Evolutionary conservation across 2,888 invertebrate species (phyloP), one percentile per base, ranked within the genome.

Genomic region (Tenthredo mesomela): DNA sequence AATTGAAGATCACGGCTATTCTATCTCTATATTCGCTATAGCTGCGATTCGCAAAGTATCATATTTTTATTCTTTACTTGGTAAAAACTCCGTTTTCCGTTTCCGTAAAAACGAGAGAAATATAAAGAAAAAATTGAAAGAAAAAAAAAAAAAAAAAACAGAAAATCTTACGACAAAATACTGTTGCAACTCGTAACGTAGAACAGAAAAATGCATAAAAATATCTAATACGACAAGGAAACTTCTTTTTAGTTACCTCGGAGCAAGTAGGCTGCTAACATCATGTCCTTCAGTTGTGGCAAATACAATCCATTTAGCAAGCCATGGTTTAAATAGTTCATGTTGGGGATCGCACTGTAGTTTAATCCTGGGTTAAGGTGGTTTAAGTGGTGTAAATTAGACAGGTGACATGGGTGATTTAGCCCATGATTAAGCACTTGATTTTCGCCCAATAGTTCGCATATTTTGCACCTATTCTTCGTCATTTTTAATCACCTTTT

Each of bases 181-280:
- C 29, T 29, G 29, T 2, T 29, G 29, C 29, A 29, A 61, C 12
- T n/a, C n/a, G n/a, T n/a, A n/a, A n/a, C n/a, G n/a, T n/a, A 25
- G 25, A 12, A 61, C 25, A 61, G 12, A 73, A 10, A 40, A 58
- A 25, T 37, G 12, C 37, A 7, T 25, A 1, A 65, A 82, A 82
- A 43, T 25, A 58, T n/a, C 10, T n/a, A 43, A 37, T 61, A 40
- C 65, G 12, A 80, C 21, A 80, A 58, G 80, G 80, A 61, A 58
- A 80, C 43, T 43, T 29, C 3, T 50, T 25, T 40, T 80, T 15
- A 80, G 82, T 94, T 94, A 95, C 95, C 95, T 95, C 95, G 94
- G 89, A 96, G 94, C 92, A 95, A 94, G 93, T 95, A 95, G 89
- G 95, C 95, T 87, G 95, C 95, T 89, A 96, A 93, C 94, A 95